Base-by-base conservation (phyloP, 2,113 vertebrate species). In the Pteropus alecto region DNA sequence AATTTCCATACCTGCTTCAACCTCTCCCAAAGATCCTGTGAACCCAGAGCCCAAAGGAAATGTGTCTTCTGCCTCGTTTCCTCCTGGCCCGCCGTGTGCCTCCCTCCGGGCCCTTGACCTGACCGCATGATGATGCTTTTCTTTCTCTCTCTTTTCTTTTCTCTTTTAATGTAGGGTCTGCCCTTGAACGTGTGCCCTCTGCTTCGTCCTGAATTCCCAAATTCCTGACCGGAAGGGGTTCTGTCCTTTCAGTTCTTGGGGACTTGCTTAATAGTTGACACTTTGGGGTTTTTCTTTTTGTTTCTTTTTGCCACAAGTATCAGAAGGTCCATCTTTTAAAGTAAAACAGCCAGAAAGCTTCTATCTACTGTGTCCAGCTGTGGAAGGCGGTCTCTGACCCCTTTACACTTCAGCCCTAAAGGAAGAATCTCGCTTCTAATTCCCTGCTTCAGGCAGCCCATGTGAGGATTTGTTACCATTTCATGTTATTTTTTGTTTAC, bases 41-140 rank as follows among this genome's bases (percentile, higher is more conserved):
- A 58, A 13, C 35, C 7, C 24, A 11, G 24, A 7, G 56, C 22
- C 10, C 12, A 4, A 15, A 28, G 67, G 14, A 54, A 46, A 35
- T 0, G n/a, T 18, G 5, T 4, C 35, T 19, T 11, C 13, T 16
- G n/a, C n/a, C 61, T 43, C 0, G 0, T 41, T 61, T 60, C 33
- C 76, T 28, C 51, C 6, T 1, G 43, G 22, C 11, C 11, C 48
- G 6, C 0, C 5, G 10, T 5, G 26, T 14, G 21, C 11, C 7
- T 11, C 9, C 19, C 26, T 51, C 58, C 26, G 43, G 67, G 38
- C 48, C 41, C 58, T 38, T 35, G 63, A 46, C 71, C 15, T 38
- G 67, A 12, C 24, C 3, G 0, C 4, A 3, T 4, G 4, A 5
- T 6, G 38, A 26, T 0, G 38, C 0, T 12, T 30, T 48, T 41